These are phyloP conservation scores for Pseudopipra pipra DNA, from an alignment of 2,113 vertebrate species.

Conservation along the genomic window DNA sequence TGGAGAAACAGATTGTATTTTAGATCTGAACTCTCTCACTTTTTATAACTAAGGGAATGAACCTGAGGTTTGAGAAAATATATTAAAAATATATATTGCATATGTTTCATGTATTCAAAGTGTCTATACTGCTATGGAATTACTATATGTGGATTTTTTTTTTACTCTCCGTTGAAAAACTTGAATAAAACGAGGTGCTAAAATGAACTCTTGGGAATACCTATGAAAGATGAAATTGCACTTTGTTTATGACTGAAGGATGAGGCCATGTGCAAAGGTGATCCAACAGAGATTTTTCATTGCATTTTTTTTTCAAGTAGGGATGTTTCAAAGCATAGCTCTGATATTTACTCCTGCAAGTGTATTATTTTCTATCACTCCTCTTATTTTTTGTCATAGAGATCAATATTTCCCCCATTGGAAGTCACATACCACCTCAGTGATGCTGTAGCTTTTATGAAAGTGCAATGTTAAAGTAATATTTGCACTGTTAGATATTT, in stretches of 20 bases:
- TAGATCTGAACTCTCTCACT: background rate
- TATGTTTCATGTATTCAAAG: background rate
- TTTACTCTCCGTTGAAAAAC: background rate
- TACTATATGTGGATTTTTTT: background rate
- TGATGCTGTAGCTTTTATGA: background rate
- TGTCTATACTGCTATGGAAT: background rate
- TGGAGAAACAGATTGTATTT: background rate
- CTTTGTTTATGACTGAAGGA: background rate
- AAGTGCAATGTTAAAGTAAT: background rate
- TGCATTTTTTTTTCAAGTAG: background rate
- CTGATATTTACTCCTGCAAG: background rate
- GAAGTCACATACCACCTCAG: background rate
- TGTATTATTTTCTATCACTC: background rate
- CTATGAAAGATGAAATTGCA: background rate
- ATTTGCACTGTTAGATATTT: background rate
- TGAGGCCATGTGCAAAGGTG: background rate
- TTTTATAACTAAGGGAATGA: background rate
- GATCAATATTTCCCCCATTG: background rate
- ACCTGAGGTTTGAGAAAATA: background rate
- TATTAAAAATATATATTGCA: background rate
- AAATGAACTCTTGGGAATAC: background rate
- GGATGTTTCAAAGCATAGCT: background rate
- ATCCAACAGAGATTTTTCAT: background rate
- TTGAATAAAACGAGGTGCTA: background rate
- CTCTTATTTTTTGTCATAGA: background rate